Percentiles rank a stretch among this genome's conserved stretches.
Evolutionary conservation across 2,888 invertebrate genomes (phyloP).

Genomic region (Drosophila falleni): DNA sequence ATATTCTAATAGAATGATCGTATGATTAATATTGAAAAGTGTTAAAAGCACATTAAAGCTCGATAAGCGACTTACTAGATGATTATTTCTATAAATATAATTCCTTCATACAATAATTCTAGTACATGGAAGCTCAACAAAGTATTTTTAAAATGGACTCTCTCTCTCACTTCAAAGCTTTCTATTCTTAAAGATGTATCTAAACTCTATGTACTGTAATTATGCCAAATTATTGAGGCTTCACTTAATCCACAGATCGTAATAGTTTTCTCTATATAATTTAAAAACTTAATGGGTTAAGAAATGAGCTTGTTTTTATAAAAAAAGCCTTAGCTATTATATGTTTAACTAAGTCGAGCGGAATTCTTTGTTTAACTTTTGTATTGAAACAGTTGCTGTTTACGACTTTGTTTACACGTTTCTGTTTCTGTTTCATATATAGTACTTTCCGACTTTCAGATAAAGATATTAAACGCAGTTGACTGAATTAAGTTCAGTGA

Average conservation of each 20-base stretch:
- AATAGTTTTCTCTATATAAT: neutral
- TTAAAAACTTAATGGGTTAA: slow-evolving; percentile 6
- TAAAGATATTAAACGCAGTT: slow-evolving; percentile 24
- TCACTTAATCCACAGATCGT: slow-evolving; percentile 3
- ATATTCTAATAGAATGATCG: slow-evolving; percentile 10
- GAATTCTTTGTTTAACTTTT: slow-evolving; percentile 44
- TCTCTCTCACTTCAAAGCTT: neutral
- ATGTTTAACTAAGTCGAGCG: slow-evolving; percentile 18
- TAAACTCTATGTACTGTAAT: neutral
- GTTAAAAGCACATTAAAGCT: neutral
- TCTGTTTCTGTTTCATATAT: slow-evolving; percentile 26
- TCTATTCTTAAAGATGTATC: neutral
- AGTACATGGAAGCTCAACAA: slow-evolving; percentile 4
- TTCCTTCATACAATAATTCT: neutral
- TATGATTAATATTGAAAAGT: neutral
- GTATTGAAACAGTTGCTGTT: slow-evolving; percentile 69
- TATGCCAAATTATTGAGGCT: neutral
- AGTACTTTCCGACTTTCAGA: slow-evolving; percentile 17
- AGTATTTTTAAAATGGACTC: neutral
- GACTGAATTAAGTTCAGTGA: slow-evolving; percentile 49
- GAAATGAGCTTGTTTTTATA: neutral
- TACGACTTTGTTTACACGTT: slow-evolving; percentile 50
- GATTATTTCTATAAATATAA: neutral
- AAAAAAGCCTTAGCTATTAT: slow-evolving; percentile 2
- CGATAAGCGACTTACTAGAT: neutral